Conservation (phyloP, 2,113 vertebrate genomes). For the Sisor rabdophorus region DNA sequence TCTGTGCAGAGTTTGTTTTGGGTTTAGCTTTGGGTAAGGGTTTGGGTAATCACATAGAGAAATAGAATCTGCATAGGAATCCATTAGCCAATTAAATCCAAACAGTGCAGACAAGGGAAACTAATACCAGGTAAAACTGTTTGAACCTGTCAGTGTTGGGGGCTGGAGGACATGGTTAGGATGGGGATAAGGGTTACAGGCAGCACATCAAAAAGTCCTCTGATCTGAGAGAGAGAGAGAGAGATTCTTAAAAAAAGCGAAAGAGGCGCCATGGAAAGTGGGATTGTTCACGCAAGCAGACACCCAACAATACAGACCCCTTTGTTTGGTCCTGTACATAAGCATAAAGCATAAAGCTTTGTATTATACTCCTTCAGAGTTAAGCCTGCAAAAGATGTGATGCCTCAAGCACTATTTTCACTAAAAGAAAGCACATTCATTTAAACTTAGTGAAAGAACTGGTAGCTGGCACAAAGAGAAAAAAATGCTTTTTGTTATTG, state of each 20-base stretch:
- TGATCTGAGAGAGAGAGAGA: conserved; percentile 21
- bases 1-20: too few species aligned
- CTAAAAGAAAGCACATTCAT: conserved; percentile 25
- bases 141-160: conserved; percentile 40
- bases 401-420: conserved; percentile 42
- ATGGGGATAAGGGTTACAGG: conserved; percentile 56
- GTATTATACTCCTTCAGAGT: conserved; percentile 13
- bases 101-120: conserved; percentile 61
- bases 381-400: conserved; percentile 8
- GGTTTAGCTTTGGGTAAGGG: too few species aligned
- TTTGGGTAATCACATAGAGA: conserved; percentile 63
- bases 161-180: conserved; percentile 58
- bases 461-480: neutral
- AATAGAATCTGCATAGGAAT: conserved; percentile 61
- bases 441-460: conserved; percentile 12
- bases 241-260: conserved; percentile 1
- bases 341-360: conserved; percentile 30
- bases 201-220: conserved; percentile 39
- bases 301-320: conserved; percentile 24
- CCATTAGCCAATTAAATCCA: conserved; percentile 71
- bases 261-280: neutral
- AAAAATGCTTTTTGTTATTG: conserved; percentile 10
- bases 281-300: conserved; percentile 13
- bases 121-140: conserved; percentile 54
- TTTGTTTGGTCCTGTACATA: conserved; percentile 13